Evolutionary conservation across 2,888 invertebrate species (phyloP), one percentile per base, ranked within the genome.

Genomic region (Euphydryas editha): DNA sequence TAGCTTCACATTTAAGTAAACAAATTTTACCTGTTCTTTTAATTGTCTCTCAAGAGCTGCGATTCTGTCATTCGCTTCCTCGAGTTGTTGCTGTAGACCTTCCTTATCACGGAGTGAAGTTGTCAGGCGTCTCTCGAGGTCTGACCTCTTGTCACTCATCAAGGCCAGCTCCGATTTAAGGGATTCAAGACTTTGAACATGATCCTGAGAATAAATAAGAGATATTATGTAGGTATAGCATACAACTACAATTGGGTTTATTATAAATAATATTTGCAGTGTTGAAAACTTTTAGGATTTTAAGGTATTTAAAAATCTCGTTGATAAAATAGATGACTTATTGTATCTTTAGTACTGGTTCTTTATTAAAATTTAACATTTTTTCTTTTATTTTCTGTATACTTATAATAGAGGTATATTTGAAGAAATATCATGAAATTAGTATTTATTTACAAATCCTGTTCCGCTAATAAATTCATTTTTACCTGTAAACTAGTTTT

Each of bases 1-100:
- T n/a, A n/a, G n/a, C 1, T n/a, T 46, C n/a, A 7, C n/a, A 46
- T 17, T 17, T 4, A 17, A 7, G 2, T 46, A 15, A 42, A 2
- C 5, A 42, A 42, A 46, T n/a, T 81, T 81, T 81, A 97, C 97
- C 89, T 97, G 96, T 86, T 98, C 97, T 73, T 96, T 94, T 57
- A 96, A 94, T 82, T 97, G 96, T 76, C 96, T 94, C 86, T 99
- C 98, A 76, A 99, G 93, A 76, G 97, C 94, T 76, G 96, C 90
- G 77, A 98, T 97, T 81, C 97, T 94, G 87, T 98, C 98, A 62
- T 97, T 96, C 46, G 98, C 96, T 85, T 98, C 98, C 72, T 99
- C 98, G 65, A 98, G 92, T 68, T 97, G 96, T 59, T 95, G 94
- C 59, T 95, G 94, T 61, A 98, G 92, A 70, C 95, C 94, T 70